Conservation (phyloP, 2,113 vertebrate species). For the Colinus virginianus region DNA sequence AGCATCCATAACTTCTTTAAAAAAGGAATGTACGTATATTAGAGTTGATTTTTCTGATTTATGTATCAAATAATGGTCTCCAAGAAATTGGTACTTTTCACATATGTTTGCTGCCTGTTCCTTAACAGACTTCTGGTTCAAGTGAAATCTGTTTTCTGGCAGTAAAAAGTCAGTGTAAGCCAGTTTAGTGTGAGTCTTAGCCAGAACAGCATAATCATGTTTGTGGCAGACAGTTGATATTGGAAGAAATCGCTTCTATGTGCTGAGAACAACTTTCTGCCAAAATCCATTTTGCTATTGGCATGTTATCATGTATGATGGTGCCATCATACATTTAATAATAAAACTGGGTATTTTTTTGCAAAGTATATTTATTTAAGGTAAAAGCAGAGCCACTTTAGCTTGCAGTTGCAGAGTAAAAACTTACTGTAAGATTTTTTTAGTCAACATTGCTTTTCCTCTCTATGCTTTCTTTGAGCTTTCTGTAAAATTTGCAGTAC, state of each 20-base stretch:
- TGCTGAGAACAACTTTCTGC: not conserved
- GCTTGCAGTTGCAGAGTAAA: not conserved
- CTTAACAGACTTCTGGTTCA: slow-evolving; percentile 14
- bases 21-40: not conserved
- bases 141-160: slow-evolving; percentile 39
- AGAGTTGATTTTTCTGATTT: slow-evolving; percentile 8
- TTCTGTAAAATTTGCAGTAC: not conserved
- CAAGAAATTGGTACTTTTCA: slow-evolving; percentile 3
- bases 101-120: slow-evolving; percentile 36
- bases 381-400: not conserved
- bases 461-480: not conserved
- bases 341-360: not conserved
- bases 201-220: slow-evolving; percentile 8
- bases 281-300: slow-evolving; percentile 20
- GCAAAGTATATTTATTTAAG: not conserved
- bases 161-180: slow-evolving; percentile 29
- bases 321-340: not conserved
- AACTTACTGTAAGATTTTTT: not conserved
- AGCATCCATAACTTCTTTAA: not conserved
- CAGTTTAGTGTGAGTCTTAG: slow-evolving; percentile 19
- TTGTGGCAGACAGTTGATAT: slow-evolving; percentile 1
- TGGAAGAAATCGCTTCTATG: slow-evolving; percentile 10
- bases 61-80: slow-evolving; percentile 3
- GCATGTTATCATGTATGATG: not conserved
- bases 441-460: not conserved